Conservation (phyloP, 2,888 invertebrate species). For the Tachina fera region DNA sequence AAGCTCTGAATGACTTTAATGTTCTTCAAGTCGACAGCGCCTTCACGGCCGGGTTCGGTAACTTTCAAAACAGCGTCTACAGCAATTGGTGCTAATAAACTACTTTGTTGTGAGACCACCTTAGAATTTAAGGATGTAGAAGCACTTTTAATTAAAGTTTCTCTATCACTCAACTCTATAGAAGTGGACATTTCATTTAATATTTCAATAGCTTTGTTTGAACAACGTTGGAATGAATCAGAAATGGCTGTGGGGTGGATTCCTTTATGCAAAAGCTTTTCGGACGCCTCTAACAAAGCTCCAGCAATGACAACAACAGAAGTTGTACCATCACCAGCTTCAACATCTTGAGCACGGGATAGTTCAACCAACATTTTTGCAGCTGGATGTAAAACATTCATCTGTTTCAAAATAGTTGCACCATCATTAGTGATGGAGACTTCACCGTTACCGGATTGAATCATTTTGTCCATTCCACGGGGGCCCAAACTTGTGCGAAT, state of each 20-base stretch:
- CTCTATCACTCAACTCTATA: slow-evolving; percentile 92
- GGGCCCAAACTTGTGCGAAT: slow-evolving; percentile 99
- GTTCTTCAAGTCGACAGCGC: slow-evolving; percentile 94
- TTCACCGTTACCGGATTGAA: slow-evolving; percentile 97
- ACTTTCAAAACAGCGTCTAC: slow-evolving; percentile 96
- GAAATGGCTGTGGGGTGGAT: slow-evolving; percentile 99
- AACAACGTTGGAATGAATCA: slow-evolving; percentile 94
- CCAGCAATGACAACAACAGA: slow-evolving; percentile 99
- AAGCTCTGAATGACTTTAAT: slow-evolving; percentile 98
- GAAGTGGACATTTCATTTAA: slow-evolving; percentile 93
- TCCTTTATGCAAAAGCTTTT: slow-evolving; percentile 95
- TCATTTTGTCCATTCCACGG: slow-evolving; percentile 99
- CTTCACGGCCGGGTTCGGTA: slow-evolving; percentile 85
- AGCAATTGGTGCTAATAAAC: slow-evolving; percentile 96
- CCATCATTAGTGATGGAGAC: slow-evolving; percentile 99
- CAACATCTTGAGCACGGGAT: slow-evolving; percentile 98
- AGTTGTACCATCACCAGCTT: slow-evolving; percentile 99
- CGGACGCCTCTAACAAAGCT: slow-evolving; percentile 96
- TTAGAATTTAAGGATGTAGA: slow-evolving; percentile 99
- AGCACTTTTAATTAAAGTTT: slow-evolving; percentile 96
- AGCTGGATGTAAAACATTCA: slow-evolving; percentile 99
- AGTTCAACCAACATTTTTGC: slow-evolving; percentile 99
- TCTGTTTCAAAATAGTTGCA: slow-evolving; percentile 99
- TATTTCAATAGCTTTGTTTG: slow-evolving; percentile 84
- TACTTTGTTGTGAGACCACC: slow-evolving; percentile 99